Evolutionary conservation across 2,797 vertebrate species (phyloP), one percentile per base, ranked within the genome.

Genomic region (Parotocinclus haroldoi): DNA sequence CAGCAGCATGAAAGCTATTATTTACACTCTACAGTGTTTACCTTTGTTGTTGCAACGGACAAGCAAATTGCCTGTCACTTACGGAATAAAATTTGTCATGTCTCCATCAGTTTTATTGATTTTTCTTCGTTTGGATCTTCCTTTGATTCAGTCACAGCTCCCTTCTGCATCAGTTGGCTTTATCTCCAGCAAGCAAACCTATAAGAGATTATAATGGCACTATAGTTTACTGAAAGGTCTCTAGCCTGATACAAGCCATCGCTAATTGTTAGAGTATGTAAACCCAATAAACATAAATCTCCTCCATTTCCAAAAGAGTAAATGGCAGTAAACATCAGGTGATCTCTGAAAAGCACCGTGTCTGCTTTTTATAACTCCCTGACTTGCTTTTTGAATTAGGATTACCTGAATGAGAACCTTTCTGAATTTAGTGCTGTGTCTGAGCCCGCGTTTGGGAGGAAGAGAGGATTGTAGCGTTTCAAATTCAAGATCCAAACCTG

Each of bases 381-480:
- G 27, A 27, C 2, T 27, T 27, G 27, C 27, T 27, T 27, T 27
- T 5, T 27, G 27, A 63, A 44, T 53, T 40, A 38, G 61, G 52
- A 63, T 63, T 63, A 63, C 53, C 52, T 53, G 61, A 63, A 17
- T 63, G 50, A 63, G 51, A 53, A 53, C 13, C 60, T 40, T 63
- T 54, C 13, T 53, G 61, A 63, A 8, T 3, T 9, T 9, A 42
- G 40, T 7, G 3, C 40, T 9, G 40, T 1, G 9, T 42, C 40
- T 42, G 40, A 42, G 40, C 4, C 40, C 4, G 40, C 40, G 40
- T 42, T 42, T 42, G 8, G 40, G 40, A 42, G 40, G 10, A 52
- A 62, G 59, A 13, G 48, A 62, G 46, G n/a, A 7, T 51, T 16
- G n/a, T 46, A 40, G 14, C 39, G 39, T 62, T 51, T 51, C 16